Conservation (phyloP, 1,140 invertebrate species). For the Eurosta solidaginis region DNA sequence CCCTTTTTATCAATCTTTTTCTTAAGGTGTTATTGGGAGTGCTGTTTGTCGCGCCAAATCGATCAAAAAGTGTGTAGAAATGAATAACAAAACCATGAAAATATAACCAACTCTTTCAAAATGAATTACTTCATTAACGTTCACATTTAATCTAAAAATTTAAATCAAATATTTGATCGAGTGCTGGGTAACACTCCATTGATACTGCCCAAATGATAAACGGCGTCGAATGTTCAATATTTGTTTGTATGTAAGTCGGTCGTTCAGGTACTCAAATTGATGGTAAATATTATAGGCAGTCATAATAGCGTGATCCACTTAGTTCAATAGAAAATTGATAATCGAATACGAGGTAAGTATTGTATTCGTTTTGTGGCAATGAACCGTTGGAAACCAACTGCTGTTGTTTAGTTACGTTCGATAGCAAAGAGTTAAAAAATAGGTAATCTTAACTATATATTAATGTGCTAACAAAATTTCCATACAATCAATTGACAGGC, state of each 20-base stretch:
- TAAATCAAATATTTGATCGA: conserved; percentile 17
- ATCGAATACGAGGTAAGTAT: too few relatives aligned
- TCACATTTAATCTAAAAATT: not conserved
- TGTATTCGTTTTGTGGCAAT: too few relatives aligned
- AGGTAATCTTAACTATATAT: too few relatives aligned
- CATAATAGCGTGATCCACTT: too few relatives aligned
- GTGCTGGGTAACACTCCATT: not conserved
- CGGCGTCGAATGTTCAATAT: not conserved
- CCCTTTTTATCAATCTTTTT: not conserved
- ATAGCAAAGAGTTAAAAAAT: too few relatives aligned
- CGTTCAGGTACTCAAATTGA: not conserved
- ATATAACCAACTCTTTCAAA: not conserved
- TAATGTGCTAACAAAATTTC: too few relatives aligned
- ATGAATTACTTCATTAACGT: conserved; percentile 5
- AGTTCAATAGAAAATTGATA: too few relatives aligned
- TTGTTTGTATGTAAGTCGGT: not conserved
- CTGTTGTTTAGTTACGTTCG: too few relatives aligned
- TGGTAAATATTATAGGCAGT: too few relatives aligned
- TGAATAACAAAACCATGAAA: not conserved
- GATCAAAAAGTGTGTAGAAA: not conserved
- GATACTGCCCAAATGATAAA: not conserved
- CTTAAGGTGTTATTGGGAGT: not conserved
- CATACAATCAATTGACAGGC: too few relatives aligned
- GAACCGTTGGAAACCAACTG: too few relatives aligned
- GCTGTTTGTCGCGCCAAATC: not conserved